Base-by-base conservation (phyloP, 64 coral and sea anemone species). In the Acropora yongei region DNA sequence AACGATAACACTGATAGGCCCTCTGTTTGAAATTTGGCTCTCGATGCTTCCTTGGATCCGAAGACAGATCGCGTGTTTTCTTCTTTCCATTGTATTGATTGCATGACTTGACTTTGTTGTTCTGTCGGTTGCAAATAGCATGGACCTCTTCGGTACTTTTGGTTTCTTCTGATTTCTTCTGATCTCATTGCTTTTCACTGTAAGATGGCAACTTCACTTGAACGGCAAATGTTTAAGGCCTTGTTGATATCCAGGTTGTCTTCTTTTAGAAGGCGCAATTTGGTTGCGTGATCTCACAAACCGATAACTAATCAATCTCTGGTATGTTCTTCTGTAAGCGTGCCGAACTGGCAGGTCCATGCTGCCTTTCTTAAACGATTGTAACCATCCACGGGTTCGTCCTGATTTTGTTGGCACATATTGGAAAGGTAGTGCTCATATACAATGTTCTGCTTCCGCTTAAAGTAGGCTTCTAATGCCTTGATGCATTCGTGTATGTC, bases 261-360 rank as follows among this genome's bases (percentile, higher is more conserved):
- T 78, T 89, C 87, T 75, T 78, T 88, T 48, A 88, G 57, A 10
- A 88, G 58, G 16, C 87, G 87, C 55, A 76, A 44, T 73, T 88
- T 88, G 13, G 76, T 87, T 46, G 14, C 14, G 68, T 86, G 42
- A 46, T 92, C 80, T 45, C 18, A 4, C 16, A 92, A 44, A 68
- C 90, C 90, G 5, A 86, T 72, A 8, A 92, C 90, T 40, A 87
- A 47, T 78, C 91, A 6, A 58, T 93, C 91, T 68, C 91, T 65
- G n/a, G 89, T 94, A 8, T 84, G 53, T 77, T 94, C 92, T 66
- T 94, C 86, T 18, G 78, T 94, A 1, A 94, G 72, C 55, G 86
- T 57, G 12, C 78, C 93, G 55, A 90, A 90, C 61, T 87, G 17
- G 61, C 88, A 95, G 2, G 93, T 86, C n/a, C 80, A 83, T 1